Evolutionary conservation across 2,797 vertebrate genomes (phyloP), one percentile per base, ranked within the genome.

Genomic region (Crax fasciolata): DNA sequence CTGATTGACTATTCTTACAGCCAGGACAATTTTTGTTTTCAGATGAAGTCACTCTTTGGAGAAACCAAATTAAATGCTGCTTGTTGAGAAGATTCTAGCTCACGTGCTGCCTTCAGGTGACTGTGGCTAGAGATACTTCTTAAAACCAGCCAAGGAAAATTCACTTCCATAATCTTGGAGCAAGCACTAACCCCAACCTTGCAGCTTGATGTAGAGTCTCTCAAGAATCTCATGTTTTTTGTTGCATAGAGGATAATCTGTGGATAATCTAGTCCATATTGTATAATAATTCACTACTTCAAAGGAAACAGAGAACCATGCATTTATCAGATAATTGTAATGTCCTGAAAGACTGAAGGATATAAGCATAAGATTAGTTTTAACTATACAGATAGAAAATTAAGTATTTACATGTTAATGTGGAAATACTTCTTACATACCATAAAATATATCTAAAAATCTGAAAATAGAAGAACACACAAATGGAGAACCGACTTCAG

Each of bases 271-370:
- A 85, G 70, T 85, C 75, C 38, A 58, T 58, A 46, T 38, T 83
- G 89, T 51, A 27, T 91, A 94, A 96, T 87, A 91, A 92, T 92
- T 91, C 91, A 87, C 84, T 77, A 46, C 89, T 89, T 96, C 93
- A 94, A 95, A 94, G 82, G 66, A 68, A 81, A 85, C 28, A 61
- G 57, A 77, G 71, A 80, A 67, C 32, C 71, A 23, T 68, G 58
- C 51, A 46, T 85, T 89, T 85, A 95, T 92, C 82, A 92, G 93
- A 80, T 85, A 96, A 85, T 35, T 49, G 12, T 32, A 77, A 87
- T 54, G 65, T 62, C 89, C 83, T 61, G 61, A 87, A 92, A 89
- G 30, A 76, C 63, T 77, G 76, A 94, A 92, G 72, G 61, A 87
- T 78, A 39, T 49, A 94, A 80, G 59, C 87, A 61, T 89, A 78